phyloP scores from a whole-genome alignment of 2,113 vertebrate species.

The Sisor rabdophorus region DNA sequence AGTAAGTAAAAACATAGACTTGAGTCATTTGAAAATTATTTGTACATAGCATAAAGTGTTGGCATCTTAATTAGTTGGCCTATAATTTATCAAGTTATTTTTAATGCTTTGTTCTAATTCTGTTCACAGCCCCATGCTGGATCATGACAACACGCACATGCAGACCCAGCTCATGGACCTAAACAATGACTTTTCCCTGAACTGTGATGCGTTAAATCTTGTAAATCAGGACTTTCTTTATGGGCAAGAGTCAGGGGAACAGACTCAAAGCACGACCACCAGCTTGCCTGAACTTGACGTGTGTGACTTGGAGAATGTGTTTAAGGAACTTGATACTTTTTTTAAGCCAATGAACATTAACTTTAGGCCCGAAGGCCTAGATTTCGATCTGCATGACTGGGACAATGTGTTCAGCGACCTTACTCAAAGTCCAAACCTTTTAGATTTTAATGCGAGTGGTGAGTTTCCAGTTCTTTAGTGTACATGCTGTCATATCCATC shows the following conservation, averaged over 20 bases:
- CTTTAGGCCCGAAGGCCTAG: too few species aligned
- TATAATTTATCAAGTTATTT: not conserved
- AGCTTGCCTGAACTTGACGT: conserved; percentile 54
- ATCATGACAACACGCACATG: conserved; percentile 60
- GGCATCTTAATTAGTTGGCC: too few species aligned
- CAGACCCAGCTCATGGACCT: conserved; percentile 60
- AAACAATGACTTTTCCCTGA: conserved; percentile 65
- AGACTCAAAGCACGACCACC: conserved; percentile 50
- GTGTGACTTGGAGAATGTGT: conserved; percentile 39
- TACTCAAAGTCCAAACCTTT: conserved; percentile 53
- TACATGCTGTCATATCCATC: not conserved
- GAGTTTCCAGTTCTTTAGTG: conserved; percentile 66
- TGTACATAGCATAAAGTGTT: too few species aligned
- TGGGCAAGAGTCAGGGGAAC: conserved; percentile 50
- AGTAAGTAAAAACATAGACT: too few species aligned
- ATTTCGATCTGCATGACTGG: too few species aligned
- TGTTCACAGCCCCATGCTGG: conserved; percentile 64
- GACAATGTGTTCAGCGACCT: not conserved
- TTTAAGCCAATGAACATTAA: too few species aligned
- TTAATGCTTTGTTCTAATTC: conserved; percentile 14
- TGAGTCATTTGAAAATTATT: too few species aligned
- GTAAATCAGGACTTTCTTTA: conserved; percentile 59
- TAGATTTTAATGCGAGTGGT: conserved; percentile 68
- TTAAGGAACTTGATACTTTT: conserved; percentile 6
- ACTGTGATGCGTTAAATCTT: conserved; percentile 59